These are phyloP conservation scores for Camelus bactrianus DNA, from an alignment of 2,113 vertebrate genomes.

Conservation along the genomic window DNA sequence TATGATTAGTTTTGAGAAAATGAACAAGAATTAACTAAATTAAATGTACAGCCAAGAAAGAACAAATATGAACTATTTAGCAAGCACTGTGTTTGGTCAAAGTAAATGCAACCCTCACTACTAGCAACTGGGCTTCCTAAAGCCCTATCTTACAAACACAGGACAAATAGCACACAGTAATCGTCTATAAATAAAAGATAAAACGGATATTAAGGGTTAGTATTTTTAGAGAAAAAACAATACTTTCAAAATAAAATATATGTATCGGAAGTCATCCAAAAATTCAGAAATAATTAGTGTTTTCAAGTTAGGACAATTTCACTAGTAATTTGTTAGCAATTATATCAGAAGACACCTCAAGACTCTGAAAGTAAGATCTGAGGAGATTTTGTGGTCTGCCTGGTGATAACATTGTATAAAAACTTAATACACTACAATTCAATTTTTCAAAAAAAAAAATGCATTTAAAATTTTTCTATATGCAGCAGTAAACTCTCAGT, in stretches of 20 bases:
- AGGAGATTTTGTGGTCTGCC: not conserved
- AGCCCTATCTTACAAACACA: not conserved
- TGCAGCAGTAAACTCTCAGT: not conserved
- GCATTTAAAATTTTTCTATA: not conserved
- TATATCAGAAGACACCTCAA: not conserved
- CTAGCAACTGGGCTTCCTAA: not conserved
- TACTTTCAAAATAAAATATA: constrained; percentile 39
- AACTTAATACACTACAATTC: not conserved
- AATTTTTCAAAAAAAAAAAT: constrained; percentile 1
- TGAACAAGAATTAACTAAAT: constrained; percentile 26
- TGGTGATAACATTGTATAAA: not conserved
- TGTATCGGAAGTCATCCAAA: not conserved
- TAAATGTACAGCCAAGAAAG: constrained; percentile 1
- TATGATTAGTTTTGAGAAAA: constrained; percentile 2
- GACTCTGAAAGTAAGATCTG: not conserved
- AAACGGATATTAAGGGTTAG: not conserved
- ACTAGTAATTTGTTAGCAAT: not conserved
- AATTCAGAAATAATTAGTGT: not conserved
- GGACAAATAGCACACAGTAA: not conserved
- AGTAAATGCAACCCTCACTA: not conserved
- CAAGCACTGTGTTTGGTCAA: constrained; percentile 8
- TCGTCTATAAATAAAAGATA: not conserved
- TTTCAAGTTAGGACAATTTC: constrained; percentile 5
- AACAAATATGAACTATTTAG: not conserved
- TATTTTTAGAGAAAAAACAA: not conserved